Evolutionary conservation across 2,113 vertebrate species (phyloP).

Genomic region (Megaptera novaeangliae): DNA sequence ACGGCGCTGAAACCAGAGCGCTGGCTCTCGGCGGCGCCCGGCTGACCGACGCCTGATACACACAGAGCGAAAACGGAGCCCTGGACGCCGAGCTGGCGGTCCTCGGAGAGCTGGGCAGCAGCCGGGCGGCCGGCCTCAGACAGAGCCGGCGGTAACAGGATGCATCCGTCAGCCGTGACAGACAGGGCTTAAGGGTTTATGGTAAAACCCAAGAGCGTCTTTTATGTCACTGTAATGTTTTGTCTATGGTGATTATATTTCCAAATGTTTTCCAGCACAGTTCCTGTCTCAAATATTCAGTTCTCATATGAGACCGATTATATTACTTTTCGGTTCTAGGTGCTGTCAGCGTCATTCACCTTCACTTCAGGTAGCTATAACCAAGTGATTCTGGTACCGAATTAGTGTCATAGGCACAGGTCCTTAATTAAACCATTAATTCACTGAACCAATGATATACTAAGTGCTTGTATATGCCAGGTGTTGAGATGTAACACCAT

Average conservation of each 20-base stretch:
- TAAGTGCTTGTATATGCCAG: neutral
- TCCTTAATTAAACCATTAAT: neutral
- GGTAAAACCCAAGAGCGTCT: neutral
- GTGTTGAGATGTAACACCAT: too few relatives aligned
- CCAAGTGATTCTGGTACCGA: neutral
- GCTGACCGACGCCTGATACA: neutral
- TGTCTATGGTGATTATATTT: neutral
- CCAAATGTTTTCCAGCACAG: neutral
- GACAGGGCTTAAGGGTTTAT: neutral
- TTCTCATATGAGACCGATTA: neutral
- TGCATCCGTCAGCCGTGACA: rapidly evolving
- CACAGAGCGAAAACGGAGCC: neutral
- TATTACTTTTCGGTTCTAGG: neutral
- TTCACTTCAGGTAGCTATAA: neutral
- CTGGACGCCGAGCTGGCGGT: neutral
- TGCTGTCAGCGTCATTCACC: too few relatives aligned
- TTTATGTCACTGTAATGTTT: neutral
- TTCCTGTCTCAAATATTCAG: neutral
- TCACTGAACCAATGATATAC: neutral
- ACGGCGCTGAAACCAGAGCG: neutral
- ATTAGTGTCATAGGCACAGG: neutral
- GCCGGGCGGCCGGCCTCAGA: neutral
- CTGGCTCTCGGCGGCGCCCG: neutral
- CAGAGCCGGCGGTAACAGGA: rapidly evolving
- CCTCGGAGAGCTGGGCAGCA: neutral